Conservation (phyloP, 2,888 invertebrate genomes). For the Nomada ruficornis region DNA sequence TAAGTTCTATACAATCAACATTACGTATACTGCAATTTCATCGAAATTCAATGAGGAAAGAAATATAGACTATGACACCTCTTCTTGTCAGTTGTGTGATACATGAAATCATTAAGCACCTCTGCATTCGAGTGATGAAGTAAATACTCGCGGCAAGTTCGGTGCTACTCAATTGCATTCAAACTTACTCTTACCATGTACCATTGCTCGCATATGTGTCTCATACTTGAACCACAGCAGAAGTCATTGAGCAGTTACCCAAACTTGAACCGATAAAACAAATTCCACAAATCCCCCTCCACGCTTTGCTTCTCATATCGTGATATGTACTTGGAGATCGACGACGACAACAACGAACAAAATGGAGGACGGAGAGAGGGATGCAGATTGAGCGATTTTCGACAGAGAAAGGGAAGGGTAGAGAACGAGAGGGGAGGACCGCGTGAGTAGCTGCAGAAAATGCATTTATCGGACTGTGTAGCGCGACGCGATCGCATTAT, state of each 20-base stretch:
- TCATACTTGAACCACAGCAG: conserved; percentile 31
- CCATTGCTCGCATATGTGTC: background rate
- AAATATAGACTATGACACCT: too few relatives aligned
- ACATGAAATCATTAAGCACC: too few relatives aligned
- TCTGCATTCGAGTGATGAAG: too few relatives aligned
- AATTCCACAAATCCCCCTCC: conserved; percentile 38
- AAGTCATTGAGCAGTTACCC: conserved; percentile 67
- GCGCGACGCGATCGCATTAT: conserved; percentile 83
- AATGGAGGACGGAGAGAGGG: background rate
- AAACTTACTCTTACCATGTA: too few relatives aligned
- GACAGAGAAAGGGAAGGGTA: background rate
- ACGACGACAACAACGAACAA: too few relatives aligned
- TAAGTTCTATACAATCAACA: too few relatives aligned
- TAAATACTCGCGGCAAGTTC: too few relatives aligned
- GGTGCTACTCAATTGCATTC: too few relatives aligned
- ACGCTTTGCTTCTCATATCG: background rate
- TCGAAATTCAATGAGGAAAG: too few relatives aligned
- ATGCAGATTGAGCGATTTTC: conserved; percentile 13
- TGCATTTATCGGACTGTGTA: conserved; percentile 79
- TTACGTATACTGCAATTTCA: too few relatives aligned
- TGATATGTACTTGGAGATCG: background rate
- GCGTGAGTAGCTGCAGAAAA: conserved; percentile 65
- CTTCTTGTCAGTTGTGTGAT: too few relatives aligned
- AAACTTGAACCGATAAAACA: conserved; percentile 77
- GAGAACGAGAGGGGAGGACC: background rate